Evolutionary conservation across 2,113 vertebrate genomes (phyloP).

Genomic region (Ornithorhynchus anatinus): DNA sequence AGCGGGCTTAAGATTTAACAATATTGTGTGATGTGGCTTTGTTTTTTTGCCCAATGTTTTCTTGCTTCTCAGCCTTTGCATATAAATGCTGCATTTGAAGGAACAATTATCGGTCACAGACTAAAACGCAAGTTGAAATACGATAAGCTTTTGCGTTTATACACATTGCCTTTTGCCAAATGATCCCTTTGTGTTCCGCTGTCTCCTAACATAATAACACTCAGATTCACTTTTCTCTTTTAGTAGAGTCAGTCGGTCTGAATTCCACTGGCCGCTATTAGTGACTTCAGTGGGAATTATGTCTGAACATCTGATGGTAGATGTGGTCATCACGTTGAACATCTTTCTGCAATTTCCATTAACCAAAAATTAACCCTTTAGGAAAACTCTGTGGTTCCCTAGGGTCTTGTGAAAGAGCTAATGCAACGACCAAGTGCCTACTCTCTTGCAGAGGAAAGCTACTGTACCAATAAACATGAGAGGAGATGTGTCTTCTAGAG

Average conservation of each 20-base stretch:
- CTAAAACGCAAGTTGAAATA: not conserved
- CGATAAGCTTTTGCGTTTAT: not conserved
- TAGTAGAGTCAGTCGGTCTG: not conserved
- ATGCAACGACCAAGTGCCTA: too few species aligned
- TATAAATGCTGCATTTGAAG: not conserved
- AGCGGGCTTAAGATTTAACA: not conserved
- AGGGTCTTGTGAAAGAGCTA: too few species aligned
- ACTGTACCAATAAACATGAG: too few species aligned
- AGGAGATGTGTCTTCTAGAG: too few species aligned
- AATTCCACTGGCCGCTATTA: not conserved
- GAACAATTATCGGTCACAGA: not conserved
- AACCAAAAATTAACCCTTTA: too few species aligned
- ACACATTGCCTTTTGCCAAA: not conserved
- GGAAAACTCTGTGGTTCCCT: too few species aligned
- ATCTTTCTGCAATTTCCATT: slow-evolving; percentile 13
- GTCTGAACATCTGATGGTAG: not conserved
- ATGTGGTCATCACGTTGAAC: slow-evolving; percentile 8
- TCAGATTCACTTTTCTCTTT: not conserved
- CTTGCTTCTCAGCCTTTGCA: not conserved
- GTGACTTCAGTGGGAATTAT: not conserved
- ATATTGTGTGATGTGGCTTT: not conserved
- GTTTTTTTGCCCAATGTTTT: not conserved
- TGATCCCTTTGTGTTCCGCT: not conserved
- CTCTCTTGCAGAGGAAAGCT: too few species aligned
- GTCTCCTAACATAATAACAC: not conserved